These are phyloP conservation scores for Cirrhinus molitorella DNA, from an alignment of 2,797 vertebrate genomes.

Conservation along the genomic window DNA sequence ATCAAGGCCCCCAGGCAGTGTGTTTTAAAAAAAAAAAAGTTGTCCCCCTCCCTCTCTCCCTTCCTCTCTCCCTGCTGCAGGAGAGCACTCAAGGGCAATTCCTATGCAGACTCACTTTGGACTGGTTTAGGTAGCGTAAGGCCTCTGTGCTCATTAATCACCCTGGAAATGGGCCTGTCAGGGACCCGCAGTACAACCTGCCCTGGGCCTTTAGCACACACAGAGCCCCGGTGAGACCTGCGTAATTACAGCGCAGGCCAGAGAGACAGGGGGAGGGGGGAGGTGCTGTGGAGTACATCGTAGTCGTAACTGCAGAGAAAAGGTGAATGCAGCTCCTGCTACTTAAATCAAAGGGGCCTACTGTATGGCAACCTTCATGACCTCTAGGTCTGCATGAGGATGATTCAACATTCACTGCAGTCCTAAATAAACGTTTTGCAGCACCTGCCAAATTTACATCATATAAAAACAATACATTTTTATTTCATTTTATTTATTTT, in stretches of 20 bases:
- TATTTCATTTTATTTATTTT: too few relatives aligned
- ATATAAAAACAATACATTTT: too few relatives aligned
- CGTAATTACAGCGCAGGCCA: slow-evolving; percentile 60
- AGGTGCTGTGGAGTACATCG: slow-evolving; percentile 23
- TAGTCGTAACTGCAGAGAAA: slow-evolving; percentile 37
- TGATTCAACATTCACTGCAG: background rate
- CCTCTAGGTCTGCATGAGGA: background rate
- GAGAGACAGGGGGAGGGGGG: slow-evolving; percentile 1
- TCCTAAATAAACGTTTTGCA: background rate
- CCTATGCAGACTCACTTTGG: slow-evolving; percentile 56
- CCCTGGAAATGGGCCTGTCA: slow-evolving; percentile 65
- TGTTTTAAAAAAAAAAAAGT: slow-evolving; percentile 20
- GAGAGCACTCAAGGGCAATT: slow-evolving; percentile 53
- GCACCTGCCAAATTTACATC: background rate
- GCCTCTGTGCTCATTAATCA: slow-evolving; percentile 65
- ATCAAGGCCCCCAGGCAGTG: background rate
- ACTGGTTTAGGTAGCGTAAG: slow-evolving; percentile 55
- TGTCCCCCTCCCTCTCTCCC: background rate
- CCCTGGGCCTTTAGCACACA: slow-evolving; percentile 49
- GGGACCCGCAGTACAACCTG: slow-evolving; percentile 50
- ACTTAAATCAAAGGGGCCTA: background rate
- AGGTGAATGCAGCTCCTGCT: slow-evolving; percentile 20
- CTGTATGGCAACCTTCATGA: background rate
- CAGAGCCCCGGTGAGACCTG: slow-evolving; percentile 50
- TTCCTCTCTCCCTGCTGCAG: slow-evolving; percentile 27